Conservation (phyloP, 2,113 vertebrate species). For the Oncorhynchus masou region DNA sequence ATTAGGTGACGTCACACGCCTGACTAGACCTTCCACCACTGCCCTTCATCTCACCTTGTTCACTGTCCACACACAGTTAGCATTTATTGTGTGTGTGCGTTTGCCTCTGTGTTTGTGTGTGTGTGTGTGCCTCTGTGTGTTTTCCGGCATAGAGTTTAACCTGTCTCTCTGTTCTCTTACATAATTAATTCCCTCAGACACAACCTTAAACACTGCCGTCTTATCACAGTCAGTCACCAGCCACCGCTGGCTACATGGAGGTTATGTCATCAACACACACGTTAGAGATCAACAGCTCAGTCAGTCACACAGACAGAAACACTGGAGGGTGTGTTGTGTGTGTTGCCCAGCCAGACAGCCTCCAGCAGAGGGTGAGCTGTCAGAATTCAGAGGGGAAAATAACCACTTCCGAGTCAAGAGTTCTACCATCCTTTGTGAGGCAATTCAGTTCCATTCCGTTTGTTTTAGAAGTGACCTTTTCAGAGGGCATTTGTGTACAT, state of each 20-base stretch:
- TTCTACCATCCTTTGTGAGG: not conserved
- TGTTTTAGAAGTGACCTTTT: not conserved
- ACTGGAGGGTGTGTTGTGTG: not conserved
- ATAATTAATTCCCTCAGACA: not conserved
- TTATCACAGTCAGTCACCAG: not conserved
- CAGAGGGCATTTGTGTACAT: not conserved
- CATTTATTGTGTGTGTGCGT: not conserved
- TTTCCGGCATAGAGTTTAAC: conserved; percentile 3
- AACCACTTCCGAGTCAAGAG: not conserved
- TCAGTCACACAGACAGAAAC: not conserved
- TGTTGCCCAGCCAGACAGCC: not conserved
- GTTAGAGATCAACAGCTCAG: conserved; percentile 1
- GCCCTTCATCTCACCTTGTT: not conserved
- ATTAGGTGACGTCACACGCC: not conserved
- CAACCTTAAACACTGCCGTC: not conserved
- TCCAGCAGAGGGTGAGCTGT: not conserved
- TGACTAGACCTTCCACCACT: not conserved
- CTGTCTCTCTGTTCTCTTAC: not conserved
- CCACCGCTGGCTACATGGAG: not conserved
- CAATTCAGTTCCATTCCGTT: not conserved
- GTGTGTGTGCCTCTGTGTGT: not conserved
- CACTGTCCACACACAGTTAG: not conserved
- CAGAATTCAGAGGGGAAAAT: not conserved
- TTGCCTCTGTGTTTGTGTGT: not conserved
- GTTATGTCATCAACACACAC: conserved; percentile 9